phyloP scores from a whole-genome alignment of 2,888 invertebrate species.

The Diarsia brunnea region DNA sequence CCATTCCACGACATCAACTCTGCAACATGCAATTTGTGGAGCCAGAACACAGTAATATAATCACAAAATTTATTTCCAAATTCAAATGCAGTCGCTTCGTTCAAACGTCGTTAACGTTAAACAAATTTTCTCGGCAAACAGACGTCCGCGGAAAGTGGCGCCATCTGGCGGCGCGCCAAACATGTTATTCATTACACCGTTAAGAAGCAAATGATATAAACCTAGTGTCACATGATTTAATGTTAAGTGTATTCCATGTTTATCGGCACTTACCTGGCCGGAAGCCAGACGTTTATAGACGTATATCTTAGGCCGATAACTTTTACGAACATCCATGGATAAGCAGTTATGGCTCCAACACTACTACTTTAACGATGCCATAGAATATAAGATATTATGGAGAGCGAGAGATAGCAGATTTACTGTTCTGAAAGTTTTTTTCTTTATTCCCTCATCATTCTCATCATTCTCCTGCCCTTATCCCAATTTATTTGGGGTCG shows the following conservation, averaged over 20 bases:
- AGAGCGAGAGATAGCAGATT: conserved; percentile 42
- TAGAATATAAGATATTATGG: conserved; percentile 54
- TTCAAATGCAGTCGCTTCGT: conserved; percentile 65
- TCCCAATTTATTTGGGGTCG: too few relatives aligned
- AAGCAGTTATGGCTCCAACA: conserved; percentile 52
- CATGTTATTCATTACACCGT: conserved; percentile 64
- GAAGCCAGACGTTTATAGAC: conserved; percentile 59
- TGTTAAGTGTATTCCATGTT: conserved; percentile 61
- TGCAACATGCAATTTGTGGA: conserved; percentile 49
- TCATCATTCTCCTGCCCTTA: too few relatives aligned
- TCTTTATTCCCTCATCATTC: conserved; percentile 37
- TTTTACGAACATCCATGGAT: conserved; percentile 58
- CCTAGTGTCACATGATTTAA: conserved; percentile 63
- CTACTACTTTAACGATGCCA: conserved; percentile 62
- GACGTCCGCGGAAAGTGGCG: conserved; percentile 54
- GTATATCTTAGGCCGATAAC: conserved; percentile 58
- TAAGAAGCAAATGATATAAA: conserved; percentile 62
- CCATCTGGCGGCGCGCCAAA: conserved; percentile 65
- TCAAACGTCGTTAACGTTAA: conserved; percentile 65
- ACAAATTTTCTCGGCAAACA: conserved; percentile 59
- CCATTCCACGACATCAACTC: conserved; percentile 36
- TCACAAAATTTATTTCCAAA: conserved; percentile 61
- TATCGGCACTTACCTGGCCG: conserved; percentile 65
- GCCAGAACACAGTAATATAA: conserved; percentile 54
- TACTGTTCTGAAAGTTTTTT: conserved; percentile 39